A percentile compares a stretch with the other conserved stretches of the same genome.
Conservation (phyloP, 2,113 vertebrate genomes). For the Nycticryphes semicollaris region DNA sequence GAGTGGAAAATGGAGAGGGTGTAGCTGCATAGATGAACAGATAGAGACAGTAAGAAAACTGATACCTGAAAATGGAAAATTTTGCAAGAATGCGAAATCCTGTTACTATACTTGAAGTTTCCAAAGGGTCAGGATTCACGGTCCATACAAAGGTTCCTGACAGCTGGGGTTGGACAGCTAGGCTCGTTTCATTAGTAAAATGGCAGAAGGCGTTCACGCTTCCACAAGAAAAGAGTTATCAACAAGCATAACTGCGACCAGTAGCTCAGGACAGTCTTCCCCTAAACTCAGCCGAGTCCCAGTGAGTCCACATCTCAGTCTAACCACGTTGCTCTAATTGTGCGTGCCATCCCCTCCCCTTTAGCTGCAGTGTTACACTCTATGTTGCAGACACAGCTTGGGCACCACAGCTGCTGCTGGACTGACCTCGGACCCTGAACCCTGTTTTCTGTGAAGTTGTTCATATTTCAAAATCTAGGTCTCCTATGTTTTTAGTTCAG, state of each 20-base stretch:
- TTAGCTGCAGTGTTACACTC: fast-evolving
- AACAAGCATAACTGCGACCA: not conserved
- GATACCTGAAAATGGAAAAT: not conserved
- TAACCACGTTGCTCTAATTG: fast-evolving
- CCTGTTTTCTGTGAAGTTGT: not conserved
- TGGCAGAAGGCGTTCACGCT: not conserved
- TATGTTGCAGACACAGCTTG: fast-evolving
- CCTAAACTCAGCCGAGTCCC: not conserved
- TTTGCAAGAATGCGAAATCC: not conserved
- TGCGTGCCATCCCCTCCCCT: not conserved
- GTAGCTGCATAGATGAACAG: not conserved
- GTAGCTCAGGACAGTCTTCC: not conserved
- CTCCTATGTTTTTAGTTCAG: not conserved
- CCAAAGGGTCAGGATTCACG: not conserved
- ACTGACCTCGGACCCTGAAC: not conserved
- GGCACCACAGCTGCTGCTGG: not conserved
- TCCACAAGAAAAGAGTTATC: not conserved
- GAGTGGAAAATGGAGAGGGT: not conserved
- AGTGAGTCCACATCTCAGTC: not conserved
- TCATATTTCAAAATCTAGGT: not conserved
- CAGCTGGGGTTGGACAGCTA: not conserved
- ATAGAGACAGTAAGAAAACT: not conserved
- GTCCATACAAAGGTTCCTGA: fast-evolving
- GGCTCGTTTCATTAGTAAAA: not conserved
- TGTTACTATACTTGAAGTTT: not conserved